Evolutionary conservation across 2,113 vertebrate species (phyloP), one percentile per base, ranked within the genome.

Genomic region (Cheirogaleus medius): DNA sequence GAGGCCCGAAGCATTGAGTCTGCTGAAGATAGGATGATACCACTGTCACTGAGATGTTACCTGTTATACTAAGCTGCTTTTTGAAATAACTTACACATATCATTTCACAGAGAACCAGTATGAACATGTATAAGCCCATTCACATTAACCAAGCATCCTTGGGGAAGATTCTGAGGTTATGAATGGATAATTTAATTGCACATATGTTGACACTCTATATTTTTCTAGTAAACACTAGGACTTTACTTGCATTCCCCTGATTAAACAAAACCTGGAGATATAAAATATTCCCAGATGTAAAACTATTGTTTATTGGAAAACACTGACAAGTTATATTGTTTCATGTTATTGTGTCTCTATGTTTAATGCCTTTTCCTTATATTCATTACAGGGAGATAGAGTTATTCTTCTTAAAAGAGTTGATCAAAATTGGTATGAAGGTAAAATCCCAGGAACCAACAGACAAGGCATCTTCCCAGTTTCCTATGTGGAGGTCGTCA

Each of bases 381-480:
- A 21, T 86, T 94, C 8, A 8, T 98, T 98, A 80, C 98, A 99
- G 99, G 99, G 99, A n/a, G 99, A 99, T 97, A 98, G 98, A 98
- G 97, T 99, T 76, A 99, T 99, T 97, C 99, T 99, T 97, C 98
- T 99, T 73, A 99, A 99, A 97, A 99, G 99, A 98, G 99, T 99
- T 98, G 99, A 99, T 98, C 99, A 99, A 98, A 99, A 99, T 98
- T 99, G 99, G 99, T 99, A 99, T 92, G 99, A 99, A 99, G 99
- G 99, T 94, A 99, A 99, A 98, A 99, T 99, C 97, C 99, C 99
- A 85, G 99, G 99, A 97, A 99, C 99, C 95, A 99, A 98, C 98
- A 99, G 99, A 98, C 99, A 99, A 98, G 99, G 99, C 93, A 99
- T 99, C 98, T 99, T 99, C 98, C 99, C 99, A 0, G 99, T 99